Percentiles rank a stretch among this genome's conserved stretches.
Conservation (phyloP, 2,113 vertebrate genomes). For the Toxotes jaculatrix region DNA sequence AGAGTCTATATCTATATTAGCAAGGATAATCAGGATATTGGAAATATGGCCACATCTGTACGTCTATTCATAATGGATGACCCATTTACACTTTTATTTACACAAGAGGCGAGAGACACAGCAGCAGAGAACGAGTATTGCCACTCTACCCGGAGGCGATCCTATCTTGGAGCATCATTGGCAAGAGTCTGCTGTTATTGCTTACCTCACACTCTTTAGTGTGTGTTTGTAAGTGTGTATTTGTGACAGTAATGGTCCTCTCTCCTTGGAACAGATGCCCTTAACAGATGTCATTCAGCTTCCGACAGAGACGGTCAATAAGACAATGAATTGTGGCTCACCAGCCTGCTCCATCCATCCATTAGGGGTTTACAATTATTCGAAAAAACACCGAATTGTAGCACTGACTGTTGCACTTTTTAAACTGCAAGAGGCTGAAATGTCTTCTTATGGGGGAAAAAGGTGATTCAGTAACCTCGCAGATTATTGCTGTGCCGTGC, state of each 20-base stretch:
- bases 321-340: constrained; percentile 54
- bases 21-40: constrained; percentile 51
- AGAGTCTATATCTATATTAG: constrained; percentile 51
- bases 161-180: constrained; percentile 53
- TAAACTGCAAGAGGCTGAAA: neutral
- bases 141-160: constrained; percentile 41
- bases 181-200: constrained; percentile 43
- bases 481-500: constrained; percentile 5
- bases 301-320: constrained; percentile 52
- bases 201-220: constrained; percentile 44
- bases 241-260: constrained; percentile 48
- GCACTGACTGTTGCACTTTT: constrained; percentile 48
- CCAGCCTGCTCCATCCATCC: neutral
- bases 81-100: constrained; percentile 54
- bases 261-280: constrained; percentile 65
- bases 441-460: neutral
- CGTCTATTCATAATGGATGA: constrained; percentile 56
- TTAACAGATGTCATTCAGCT: constrained; percentile 71
- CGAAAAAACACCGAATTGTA: neutral
- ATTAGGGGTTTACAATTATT: constrained; percentile 23
- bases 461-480: neutral
- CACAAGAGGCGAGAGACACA: constrained; percentile 20
- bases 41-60: constrained; percentile 41
- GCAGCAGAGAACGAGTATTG: constrained; percentile 10
- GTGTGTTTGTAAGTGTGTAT: constrained; percentile 7